Conservation (phyloP, 2,113 vertebrate species). For the Neotoma lepida region DNA sequence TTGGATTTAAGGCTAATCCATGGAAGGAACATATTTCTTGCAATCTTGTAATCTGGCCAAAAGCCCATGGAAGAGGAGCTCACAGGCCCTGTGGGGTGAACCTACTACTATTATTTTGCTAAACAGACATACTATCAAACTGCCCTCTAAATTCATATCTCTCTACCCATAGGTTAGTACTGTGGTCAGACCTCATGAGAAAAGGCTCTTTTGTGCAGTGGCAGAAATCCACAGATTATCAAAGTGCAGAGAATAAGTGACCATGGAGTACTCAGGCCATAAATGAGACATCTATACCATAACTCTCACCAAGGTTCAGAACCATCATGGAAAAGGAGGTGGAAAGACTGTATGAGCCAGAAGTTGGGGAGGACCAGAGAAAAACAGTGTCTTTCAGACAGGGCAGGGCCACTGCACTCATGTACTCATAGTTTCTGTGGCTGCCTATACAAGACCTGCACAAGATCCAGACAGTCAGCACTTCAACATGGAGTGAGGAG, state of each 20-base stretch:
- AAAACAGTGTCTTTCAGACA: neutral
- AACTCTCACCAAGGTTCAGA: neutral
- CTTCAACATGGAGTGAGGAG: neutral
- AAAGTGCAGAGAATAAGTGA: neutral
- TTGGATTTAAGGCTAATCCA: neutral
- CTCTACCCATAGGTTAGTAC: neutral
- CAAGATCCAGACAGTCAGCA: neutral
- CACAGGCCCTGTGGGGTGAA: neutral
- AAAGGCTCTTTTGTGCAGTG: neutral
- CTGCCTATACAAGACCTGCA: neutral
- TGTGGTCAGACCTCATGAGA: neutral
- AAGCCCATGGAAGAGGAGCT: neutral
- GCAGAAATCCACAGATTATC: neutral
- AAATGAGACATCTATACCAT: neutral
- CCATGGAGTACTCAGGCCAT: neutral
- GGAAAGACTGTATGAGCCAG: neutral
- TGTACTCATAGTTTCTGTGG: neutral
- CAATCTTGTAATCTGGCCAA: neutral
- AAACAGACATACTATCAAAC: neutral
- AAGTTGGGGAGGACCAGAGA: neutral
- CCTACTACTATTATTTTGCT: neutral
- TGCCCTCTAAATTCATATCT: neutral
- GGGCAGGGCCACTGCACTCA: neutral
- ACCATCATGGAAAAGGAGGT: neutral
- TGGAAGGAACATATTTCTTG: neutral